These are phyloP conservation scores for Myioborus miniatus DNA, from an alignment of 2,797 vertebrate genomes.

Conservation along the genomic window DNA sequence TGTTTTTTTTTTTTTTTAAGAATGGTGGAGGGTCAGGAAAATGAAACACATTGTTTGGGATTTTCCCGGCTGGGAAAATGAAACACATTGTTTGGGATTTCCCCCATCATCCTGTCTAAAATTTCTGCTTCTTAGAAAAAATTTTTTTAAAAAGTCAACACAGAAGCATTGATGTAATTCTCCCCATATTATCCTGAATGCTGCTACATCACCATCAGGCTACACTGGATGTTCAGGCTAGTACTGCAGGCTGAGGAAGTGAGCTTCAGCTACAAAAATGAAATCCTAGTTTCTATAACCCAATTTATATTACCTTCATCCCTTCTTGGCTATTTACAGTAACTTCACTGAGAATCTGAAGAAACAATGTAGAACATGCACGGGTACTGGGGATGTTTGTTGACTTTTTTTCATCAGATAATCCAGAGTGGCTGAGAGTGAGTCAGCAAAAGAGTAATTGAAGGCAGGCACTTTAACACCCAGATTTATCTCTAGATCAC, in stretches of 20 bases:
- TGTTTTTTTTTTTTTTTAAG: neutral
- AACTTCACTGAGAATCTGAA: neutral
- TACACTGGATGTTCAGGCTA: neutral
- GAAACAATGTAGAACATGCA: neutral
- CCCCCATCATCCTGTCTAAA: neutral
- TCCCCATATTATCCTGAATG: neutral
- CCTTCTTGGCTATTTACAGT: neutral
- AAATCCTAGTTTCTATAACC: neutral
- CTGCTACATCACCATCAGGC: neutral
- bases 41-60: neutral
- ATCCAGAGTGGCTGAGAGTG: neutral
- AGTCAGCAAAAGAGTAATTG: neutral
- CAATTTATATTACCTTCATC: neutral
- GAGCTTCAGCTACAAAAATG: neutral
- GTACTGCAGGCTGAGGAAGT: neutral
- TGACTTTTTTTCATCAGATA: neutral
- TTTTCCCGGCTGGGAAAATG: neutral
- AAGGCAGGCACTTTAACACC: neutral
- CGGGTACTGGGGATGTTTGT: neutral
- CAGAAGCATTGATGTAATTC: neutral
- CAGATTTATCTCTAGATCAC: neutral
- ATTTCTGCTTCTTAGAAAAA: neutral
- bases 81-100: neutral
- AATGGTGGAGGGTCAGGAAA: neutral
- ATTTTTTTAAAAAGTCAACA: neutral